phyloP scores from a whole-genome alignment of 2,797 vertebrate species.

The Dromococcyx pavoninus region DNA sequence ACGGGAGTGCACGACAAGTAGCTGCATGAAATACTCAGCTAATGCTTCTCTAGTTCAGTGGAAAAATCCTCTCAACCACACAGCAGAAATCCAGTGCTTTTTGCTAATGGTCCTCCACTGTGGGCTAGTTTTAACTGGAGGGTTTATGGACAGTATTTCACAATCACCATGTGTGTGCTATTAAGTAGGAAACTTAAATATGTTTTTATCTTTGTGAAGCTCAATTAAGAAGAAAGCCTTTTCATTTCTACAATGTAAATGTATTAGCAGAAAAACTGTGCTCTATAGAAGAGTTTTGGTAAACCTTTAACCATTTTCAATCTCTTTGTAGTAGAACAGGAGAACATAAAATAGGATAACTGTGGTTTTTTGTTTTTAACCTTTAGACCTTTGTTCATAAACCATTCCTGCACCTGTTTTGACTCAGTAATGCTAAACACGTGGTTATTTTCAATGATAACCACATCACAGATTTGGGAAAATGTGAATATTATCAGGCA shows the following conservation, averaged over 20 bases:
- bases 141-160: conserved; percentile 39
- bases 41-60: conserved; percentile 22
- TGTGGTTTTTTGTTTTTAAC: conserved; percentile 62
- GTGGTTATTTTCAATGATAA: conserved; percentile 23
- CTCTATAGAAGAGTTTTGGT: not conserved
- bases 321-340: conserved; percentile 35
- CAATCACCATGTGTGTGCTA: conserved; percentile 46
- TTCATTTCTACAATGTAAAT: not conserved
- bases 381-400: conserved; percentile 49
- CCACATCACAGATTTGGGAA: conserved; percentile 42
- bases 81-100: conserved; percentile 10
- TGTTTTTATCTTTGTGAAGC: conserved; percentile 54
- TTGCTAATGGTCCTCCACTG: conserved; percentile 13
- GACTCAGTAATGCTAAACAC: conserved; percentile 58
- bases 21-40: not conserved
- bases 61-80: conserved; percentile 51
- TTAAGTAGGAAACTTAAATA: conserved; percentile 36
- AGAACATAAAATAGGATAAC: conserved; percentile 53
- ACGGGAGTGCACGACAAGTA: not conserved
- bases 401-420: conserved; percentile 58
- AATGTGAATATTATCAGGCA: not conserved
- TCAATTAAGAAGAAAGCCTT: conserved; percentile 38
- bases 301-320: not conserved
- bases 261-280: not conserved
- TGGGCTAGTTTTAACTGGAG: conserved; percentile 49